A percentile compares a stretch with the other conserved stretches of the same genome.
phyloP scores from a whole-genome alignment of 1,140 invertebrate species.

The Drosophila bocqueti region DNA sequence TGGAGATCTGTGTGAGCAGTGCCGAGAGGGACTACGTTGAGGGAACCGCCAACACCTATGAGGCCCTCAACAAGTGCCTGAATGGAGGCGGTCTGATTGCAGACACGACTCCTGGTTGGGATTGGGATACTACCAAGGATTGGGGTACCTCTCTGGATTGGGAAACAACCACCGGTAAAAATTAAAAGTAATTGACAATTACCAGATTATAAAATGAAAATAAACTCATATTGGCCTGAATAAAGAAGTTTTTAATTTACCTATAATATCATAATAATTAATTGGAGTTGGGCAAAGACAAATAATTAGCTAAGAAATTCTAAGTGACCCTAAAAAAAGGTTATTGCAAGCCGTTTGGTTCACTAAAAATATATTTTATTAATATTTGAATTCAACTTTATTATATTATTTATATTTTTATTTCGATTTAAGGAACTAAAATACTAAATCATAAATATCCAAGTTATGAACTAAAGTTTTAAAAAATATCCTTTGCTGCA shows the following conservation, averaged over 20 bases:
- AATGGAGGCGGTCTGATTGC: conserved; percentile 5
- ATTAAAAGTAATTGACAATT: background rate
- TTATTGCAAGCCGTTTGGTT: background rate
- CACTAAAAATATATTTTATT: too few relatives aligned
- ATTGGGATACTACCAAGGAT: background rate
- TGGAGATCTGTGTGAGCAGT: conserved; percentile 34
- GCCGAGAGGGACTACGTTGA: conserved; percentile 53
- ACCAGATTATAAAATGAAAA: background rate
- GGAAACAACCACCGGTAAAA: background rate
- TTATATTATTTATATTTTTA: too few relatives aligned
- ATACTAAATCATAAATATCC: too few relatives aligned
- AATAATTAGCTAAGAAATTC: background rate
- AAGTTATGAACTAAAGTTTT: background rate
- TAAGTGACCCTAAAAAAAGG: background rate
- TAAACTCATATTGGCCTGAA: conserved; percentile 12
- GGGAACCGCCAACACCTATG: conserved; percentile 31
- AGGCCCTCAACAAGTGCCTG: conserved; percentile 43
- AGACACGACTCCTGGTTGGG: background rate
- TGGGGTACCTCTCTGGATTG: background rate
- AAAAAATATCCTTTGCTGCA: background rate
- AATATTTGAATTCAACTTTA: too few relatives aligned
- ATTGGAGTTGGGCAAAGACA: background rate
- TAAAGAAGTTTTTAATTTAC: background rate
- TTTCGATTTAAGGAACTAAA: too few relatives aligned
- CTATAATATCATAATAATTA: background rate